Evolutionary conservation across 2,888 invertebrate genomes (phyloP), one percentile per base, ranked within the genome.

Genomic region (Stratiomys singularior): DNA sequence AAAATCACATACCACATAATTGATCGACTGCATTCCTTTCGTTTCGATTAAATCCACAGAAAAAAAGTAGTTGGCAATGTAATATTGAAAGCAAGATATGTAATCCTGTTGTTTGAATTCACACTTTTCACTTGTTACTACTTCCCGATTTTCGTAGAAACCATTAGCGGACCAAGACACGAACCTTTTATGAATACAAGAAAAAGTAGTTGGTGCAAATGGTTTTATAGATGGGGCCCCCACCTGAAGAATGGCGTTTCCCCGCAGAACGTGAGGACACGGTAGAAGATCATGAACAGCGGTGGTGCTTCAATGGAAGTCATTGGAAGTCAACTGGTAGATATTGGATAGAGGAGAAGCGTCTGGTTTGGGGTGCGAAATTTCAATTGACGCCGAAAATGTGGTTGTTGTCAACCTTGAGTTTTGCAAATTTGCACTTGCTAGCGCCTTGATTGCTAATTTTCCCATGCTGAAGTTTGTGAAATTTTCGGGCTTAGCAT

Each of bases 221-320:
- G 52, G 63, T 76, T 78, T 78, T 78, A 78, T 78, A 78, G 78
- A 76, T 72, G 76, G 66, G 71, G 56, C 64, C 72, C 78, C 78
- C 74, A 74, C 74, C 66, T 67, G 56, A n/a, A 11, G 4, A 27
- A 27, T 30, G 60, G 52, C 3, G 21, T 0, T 23, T 63, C n/a
- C 78, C 76, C 78, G 58, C n/a, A 1, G 37, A 30, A 5, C 5
- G 11, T 44, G 18, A 67, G 44, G 44, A 67, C 21, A 46, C 60
- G 18, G 44, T 37, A 28, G 9, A 37, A 67, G 67, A 67, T 21
- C 67, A 44, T 11, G 15, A 60, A n/a, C n/a, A n/a, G n/a, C n/a
- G n/a, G n/a, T n/a, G n/a, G n/a, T n/a, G 44, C 9, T 23, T 7
- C 21, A 37, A 30, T 67, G 67, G 67, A 44, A 67, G 25, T 60